Base-by-base conservation (phyloP, 2,113 vertebrate genomes). In the Muscicapa adusta region DNA sequence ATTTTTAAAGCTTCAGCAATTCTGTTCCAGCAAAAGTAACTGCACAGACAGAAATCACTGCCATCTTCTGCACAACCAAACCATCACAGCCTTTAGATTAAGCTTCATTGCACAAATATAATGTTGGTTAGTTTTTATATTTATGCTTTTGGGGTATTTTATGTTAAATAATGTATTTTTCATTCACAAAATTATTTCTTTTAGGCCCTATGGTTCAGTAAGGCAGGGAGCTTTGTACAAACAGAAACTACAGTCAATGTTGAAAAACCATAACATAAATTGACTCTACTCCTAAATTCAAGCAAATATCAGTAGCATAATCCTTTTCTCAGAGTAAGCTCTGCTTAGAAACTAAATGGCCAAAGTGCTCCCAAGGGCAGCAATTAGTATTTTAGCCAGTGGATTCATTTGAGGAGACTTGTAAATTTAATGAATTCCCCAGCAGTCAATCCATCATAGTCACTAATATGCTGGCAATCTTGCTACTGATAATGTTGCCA, bases 351-450 rank as follows among this genome's bases (percentile, higher is more conserved):
- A 88, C 85, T 92, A 90, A 96, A 84, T 92, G 82, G 68, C 72
- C 76, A 91, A 91, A 91, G 82, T 38, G 61, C 34, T 96, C 95
- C 93, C 94, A 86, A 86, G 76, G 82, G 91, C 58, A 88, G 61
- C 72, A 94, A 91, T 96, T 96, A 91, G 79, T 92, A 86, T 88
- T 91, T 93, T 92, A 86, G 89, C 85, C 88, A 91, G 56, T 83
- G 63, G 81, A 93, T 90, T 93, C 22, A 75, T 93, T 24, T 75
- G 57, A 48, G 63, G 40, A 95, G 65, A 74, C 76, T 77, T 90
- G 90, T 50, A 94, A 95, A 94, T 94, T 94, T 96, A 93, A 91
- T 96, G 53, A 96, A 94, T 96, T 93, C 82, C 61, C 61, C 45
- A 81, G 65, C 58, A 93, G 36, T 63, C 79, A 86, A 71, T 96